Conservation (phyloP, 2,888 invertebrate genomes). For the Phortica magna region DNA sequence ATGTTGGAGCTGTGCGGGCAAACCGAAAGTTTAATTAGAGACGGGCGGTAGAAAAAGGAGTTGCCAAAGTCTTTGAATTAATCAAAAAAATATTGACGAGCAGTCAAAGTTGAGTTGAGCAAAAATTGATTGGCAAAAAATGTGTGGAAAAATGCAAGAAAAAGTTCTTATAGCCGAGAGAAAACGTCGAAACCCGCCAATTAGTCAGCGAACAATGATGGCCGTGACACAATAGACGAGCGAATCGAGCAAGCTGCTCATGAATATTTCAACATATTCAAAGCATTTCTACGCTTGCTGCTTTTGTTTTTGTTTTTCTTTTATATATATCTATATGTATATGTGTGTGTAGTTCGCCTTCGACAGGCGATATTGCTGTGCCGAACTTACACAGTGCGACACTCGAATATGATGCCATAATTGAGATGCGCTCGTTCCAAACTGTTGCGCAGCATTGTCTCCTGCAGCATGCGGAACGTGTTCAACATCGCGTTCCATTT, state of each 20-base stretch:
- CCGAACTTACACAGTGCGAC: slow-evolving; percentile 70
- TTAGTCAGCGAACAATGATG: not conserved
- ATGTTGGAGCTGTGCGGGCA: slow-evolving; percentile 57
- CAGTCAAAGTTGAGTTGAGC: too few species aligned
- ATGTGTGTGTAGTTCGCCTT: not conserved
- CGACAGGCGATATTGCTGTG: not conserved
- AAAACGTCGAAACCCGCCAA: not conserved
- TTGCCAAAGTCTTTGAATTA: too few species aligned
- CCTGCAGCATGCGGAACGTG: slow-evolving; percentile 67
- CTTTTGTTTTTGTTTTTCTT: too few species aligned
- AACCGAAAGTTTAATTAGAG: too few species aligned
- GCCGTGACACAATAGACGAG: not conserved
- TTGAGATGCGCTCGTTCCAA: slow-evolving; percentile 69
- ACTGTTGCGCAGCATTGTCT: slow-evolving; percentile 67
- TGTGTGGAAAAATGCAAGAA: not conserved
- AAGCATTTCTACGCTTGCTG: too few species aligned
- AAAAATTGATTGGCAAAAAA: not conserved
- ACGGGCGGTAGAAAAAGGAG: too few species aligned
- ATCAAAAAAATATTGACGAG: too few species aligned
- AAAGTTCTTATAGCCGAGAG: not conserved
- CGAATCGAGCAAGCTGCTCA: not conserved
- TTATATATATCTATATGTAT: not conserved
- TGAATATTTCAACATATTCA: not conserved
- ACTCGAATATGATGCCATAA: slow-evolving; percentile 70
- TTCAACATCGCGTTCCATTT: slow-evolving; percentile 62